A percentile compares a stretch with the other conserved stretches of the same genome.
These are phyloP conservation scores for Calvadosia cruxmelitensis DNA, from an alignment of 30 jellyfish, hydroid and myxozoan species.

Conservation along the genomic window DNA sequence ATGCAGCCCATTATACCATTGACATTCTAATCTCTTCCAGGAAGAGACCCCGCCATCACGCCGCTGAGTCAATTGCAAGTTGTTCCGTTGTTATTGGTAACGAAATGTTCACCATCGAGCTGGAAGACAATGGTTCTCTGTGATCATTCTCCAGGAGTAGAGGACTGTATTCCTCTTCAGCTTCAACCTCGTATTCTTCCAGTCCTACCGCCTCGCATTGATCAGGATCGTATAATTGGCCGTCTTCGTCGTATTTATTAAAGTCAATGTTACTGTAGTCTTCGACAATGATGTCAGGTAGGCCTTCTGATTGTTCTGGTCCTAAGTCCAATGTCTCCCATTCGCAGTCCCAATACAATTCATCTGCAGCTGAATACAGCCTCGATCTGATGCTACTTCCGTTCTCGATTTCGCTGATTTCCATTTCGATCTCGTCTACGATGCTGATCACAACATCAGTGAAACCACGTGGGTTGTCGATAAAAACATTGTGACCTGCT, in stretches of 20 bases:
- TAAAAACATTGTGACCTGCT: constrained; percentile 53
- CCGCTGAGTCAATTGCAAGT: too few relatives aligned
- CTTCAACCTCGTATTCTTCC: too few relatives aligned
- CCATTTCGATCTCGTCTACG: constrained; percentile 18
- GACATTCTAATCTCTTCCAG: too few relatives aligned
- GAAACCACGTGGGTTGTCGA: constrained; percentile 48
- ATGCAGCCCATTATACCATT: too few relatives aligned
- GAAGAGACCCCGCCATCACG: too few relatives aligned
- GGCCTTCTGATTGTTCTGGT: constrained; percentile 8
- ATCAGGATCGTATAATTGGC: background rate
- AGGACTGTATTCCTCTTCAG: too few relatives aligned
- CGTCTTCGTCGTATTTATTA: background rate
- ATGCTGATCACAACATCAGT: constrained; percentile 38
- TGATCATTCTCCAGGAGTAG: too few relatives aligned
- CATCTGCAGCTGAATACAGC: constrained; percentile 19
- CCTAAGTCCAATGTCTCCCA: constrained; percentile 60
- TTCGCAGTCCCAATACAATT: constrained; percentile 66
- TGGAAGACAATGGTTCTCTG: too few relatives aligned
- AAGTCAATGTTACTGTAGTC: constrained; percentile 22
- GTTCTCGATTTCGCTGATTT: constrained; percentile 1
- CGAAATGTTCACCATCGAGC: too few relatives aligned
- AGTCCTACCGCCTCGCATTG: constrained; percentile 8
- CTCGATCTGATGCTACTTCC: constrained; percentile 17
- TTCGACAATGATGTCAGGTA: constrained; percentile 6
- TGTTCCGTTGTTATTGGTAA: too few relatives aligned